Percentiles rank a stretch among this genome's conserved stretches.
These are phyloP conservation scores for Pimephales promelas DNA, from an alignment of 2,113 vertebrate species.

Conservation along the genomic window DNA sequence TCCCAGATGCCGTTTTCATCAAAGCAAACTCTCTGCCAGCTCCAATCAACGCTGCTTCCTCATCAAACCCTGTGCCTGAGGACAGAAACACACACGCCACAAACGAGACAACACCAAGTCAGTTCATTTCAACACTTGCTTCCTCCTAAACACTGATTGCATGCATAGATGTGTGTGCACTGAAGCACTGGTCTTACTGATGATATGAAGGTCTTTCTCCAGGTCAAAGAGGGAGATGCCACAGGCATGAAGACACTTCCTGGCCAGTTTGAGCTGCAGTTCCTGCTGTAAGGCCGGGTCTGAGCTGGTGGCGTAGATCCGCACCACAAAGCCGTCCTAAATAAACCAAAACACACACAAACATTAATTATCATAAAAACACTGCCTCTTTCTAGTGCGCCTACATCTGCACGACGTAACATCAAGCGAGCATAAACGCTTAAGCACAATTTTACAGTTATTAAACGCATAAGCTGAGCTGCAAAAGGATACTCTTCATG, in stretches of 20 bases:
- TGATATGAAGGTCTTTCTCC: constrained; percentile 98
- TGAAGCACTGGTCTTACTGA: constrained; percentile 81
- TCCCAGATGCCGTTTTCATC: constrained; percentile 97
- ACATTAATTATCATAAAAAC: background rate
- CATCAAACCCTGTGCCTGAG: constrained; percentile 97
- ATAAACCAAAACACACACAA: constrained; percentile 29
- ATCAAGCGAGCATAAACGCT: background rate
- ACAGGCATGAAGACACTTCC: constrained; percentile 97
- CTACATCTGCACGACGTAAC: background rate
- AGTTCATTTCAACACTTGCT: background rate
- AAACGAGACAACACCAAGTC: background rate
- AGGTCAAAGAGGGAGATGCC: constrained; percentile 97
- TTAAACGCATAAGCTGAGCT: background rate
- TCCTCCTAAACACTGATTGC: background rate
- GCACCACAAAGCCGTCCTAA: constrained; percentile 97
- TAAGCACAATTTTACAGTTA: background rate
- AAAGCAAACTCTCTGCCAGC: constrained; percentile 98
- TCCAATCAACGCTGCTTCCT: constrained; percentile 93
- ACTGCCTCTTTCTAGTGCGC: background rate
- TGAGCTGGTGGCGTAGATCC: constrained; percentile 94
- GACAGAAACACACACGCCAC: background rate
- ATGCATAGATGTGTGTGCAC: background rate
- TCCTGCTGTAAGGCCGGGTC: constrained; percentile 97
- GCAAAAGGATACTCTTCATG: background rate
- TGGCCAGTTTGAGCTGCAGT: constrained; percentile 95